phyloP scores from a whole-genome alignment of 2,888 invertebrate genomes.

The Tetrapedia diversipes region DNA sequence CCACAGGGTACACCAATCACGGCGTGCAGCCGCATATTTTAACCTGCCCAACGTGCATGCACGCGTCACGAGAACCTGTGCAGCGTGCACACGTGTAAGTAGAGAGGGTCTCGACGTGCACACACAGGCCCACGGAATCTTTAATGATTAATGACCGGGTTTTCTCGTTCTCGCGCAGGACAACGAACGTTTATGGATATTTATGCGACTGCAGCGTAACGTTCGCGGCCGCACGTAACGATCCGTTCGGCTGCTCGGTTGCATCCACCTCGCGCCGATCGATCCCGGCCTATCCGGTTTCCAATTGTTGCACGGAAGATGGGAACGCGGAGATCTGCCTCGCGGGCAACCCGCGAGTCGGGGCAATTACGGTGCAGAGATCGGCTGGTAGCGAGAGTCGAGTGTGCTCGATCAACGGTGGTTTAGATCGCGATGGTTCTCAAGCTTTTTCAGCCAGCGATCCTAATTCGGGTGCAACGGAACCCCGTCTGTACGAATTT shows the following conservation, averaged over 20 bases:
- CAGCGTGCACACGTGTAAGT: no score
- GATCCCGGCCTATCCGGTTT: constrained; percentile 50
- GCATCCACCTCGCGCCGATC: constrained; percentile 32
- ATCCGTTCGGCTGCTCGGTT: constrained; percentile 48
- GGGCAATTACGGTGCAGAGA: constrained; percentile 15
- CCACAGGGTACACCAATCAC: constrained; percentile 21
- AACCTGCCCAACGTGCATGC: not conserved
- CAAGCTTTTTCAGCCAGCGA: no score
- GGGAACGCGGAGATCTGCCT: constrained; percentile 39
- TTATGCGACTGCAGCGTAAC: constrained; percentile 72
- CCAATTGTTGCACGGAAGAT: constrained; percentile 38
- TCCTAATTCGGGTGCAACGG: no score
- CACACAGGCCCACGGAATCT: constrained; percentile 66
- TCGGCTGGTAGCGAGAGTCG: not conserved
- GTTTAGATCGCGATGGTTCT: no score
- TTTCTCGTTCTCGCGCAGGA: constrained; percentile 64
- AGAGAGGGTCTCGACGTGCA: not conserved
- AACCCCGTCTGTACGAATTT: no score
- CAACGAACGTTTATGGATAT: constrained; percentile 78
- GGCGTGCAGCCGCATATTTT: constrained; percentile 26
- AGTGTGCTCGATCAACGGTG: constrained; percentile 18
- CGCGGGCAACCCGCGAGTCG: constrained; percentile 25
- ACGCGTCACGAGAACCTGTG: not conserved
- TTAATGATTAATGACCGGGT: constrained; percentile 79
- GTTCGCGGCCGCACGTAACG: constrained; percentile 67